A percentile compares a stretch with the other conserved stretches of the same genome.
phyloP scores from a whole-genome alignment of 2,113 vertebrate species.

The Protomyctophum bolini region DNA sequence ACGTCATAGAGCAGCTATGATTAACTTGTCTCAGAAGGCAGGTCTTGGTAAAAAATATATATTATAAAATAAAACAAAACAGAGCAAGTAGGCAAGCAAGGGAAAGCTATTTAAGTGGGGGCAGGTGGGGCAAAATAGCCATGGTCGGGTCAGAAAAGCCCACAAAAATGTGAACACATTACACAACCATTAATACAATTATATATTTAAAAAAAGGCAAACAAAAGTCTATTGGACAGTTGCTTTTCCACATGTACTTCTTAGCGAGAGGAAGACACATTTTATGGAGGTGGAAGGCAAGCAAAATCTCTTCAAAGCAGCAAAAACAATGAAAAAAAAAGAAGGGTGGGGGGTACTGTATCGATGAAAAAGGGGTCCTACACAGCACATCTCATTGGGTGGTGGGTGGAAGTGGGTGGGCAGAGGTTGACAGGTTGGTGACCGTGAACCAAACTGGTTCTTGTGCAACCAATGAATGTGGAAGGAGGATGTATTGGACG shows the following conservation, averaged over 20 bases:
- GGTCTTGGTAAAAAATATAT: slow-evolving; percentile 59
- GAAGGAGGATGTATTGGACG: slow-evolving; percentile 22
- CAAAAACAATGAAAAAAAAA: slow-evolving; percentile 15
- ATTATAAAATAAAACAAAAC: slow-evolving; percentile 45
- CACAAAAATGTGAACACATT: slow-evolving; percentile 54
- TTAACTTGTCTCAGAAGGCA: slow-evolving; percentile 63
- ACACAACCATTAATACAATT: slow-evolving; percentile 62
- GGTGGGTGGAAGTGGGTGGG: background rate
- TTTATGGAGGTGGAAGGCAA: slow-evolving; percentile 42
- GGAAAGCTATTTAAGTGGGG: slow-evolving; percentile 1
- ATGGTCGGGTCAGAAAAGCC: slow-evolving; percentile 43
- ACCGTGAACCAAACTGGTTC: background rate
- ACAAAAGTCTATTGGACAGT: slow-evolving; percentile 72
- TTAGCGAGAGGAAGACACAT: slow-evolving; percentile 74
- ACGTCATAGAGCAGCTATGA: slow-evolving; percentile 40
- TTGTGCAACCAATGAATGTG: slow-evolving; percentile 19
- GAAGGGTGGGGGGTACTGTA: background rate
- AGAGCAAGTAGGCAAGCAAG: slow-evolving; percentile 44
- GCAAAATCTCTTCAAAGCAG: slow-evolving; percentile 66
- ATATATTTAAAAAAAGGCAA: slow-evolving; percentile 67
- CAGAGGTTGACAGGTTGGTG: background rate
- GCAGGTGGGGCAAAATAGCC: background rate
- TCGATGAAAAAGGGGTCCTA: slow-evolving; percentile 33
- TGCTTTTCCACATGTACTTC: slow-evolving; percentile 71
- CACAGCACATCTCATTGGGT: slow-evolving; percentile 38